Evolutionary conservation across 2,888 invertebrate genomes (phyloP).

Genomic region (Digitonthophagus gazella): DNA sequence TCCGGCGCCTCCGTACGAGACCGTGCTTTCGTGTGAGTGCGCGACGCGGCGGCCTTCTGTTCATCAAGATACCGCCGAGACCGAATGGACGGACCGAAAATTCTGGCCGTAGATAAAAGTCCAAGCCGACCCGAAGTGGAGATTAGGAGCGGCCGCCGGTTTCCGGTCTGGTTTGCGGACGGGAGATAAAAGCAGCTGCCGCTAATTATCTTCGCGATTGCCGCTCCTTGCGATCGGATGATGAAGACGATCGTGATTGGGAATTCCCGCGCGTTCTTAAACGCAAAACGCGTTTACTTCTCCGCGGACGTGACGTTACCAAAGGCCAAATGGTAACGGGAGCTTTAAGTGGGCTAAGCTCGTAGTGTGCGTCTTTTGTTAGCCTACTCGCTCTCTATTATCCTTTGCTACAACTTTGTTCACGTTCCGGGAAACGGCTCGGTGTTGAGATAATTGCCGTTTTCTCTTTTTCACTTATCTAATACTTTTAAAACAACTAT

Average conservation of each 20-base stretch:
- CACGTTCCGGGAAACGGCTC: neutral
- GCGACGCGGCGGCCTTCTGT: neutral
- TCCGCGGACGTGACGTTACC: neutral
- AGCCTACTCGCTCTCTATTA: neutral
- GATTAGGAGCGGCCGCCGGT: neutral
- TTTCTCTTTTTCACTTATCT: neutral
- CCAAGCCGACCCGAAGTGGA: neutral
- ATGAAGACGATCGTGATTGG: neutral
- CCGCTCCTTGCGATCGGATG: neutral
- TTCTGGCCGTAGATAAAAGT: neutral
- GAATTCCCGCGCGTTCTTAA: neutral
- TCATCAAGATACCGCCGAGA: neutral
- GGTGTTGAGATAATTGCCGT: neutral
- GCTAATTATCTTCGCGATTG: neutral
- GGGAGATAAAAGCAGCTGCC: neutral
- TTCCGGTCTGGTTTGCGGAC: neutral
- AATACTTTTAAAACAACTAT: neutral
- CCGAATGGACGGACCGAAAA: neutral
- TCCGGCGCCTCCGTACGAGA: neutral
- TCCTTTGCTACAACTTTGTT: neutral
- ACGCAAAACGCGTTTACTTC: neutral
- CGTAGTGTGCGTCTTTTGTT: neutral
- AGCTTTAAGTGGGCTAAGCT: neutral
- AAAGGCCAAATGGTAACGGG: neutral
- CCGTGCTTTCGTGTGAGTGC: neutral